A percentile compares a stretch with the other conserved stretches of the same genome.
Conservation (phyloP, 2,113 vertebrate genomes). For the Dermatemys mawii region DNA sequence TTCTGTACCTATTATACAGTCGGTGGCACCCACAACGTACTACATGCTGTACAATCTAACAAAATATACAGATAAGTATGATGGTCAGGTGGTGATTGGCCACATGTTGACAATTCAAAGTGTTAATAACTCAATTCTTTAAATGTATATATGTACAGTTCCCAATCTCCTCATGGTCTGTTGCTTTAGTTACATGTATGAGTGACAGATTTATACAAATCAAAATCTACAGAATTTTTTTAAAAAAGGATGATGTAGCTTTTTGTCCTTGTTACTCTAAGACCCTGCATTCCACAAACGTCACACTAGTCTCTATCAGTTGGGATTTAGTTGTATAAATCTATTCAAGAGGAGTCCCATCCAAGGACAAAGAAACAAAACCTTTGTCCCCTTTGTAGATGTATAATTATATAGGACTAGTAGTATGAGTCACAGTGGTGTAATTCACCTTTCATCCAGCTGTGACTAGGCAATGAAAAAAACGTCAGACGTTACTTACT, state of each 20-base stretch:
- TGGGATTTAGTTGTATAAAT: not conserved
- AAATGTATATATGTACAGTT: not conserved
- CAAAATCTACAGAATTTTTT: not conserved
- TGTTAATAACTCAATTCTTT: not conserved
- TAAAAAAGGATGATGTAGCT: not conserved
- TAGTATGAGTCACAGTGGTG: not conserved
- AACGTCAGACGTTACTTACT: not conserved
- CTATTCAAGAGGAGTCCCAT: not conserved
- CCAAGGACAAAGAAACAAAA: constrained; percentile 41
- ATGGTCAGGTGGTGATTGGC: not conserved
- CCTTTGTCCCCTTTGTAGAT: not conserved
- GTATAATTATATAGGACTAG: constrained; percentile 6
- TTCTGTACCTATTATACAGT: not conserved
- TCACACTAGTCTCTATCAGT: accelerated
- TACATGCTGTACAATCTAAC: not conserved
- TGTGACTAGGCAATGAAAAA: not conserved
- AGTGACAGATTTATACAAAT: not conserved
- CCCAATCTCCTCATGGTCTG: not conserved
- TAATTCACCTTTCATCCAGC: constrained; percentile 28
- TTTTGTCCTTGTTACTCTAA: not conserved
- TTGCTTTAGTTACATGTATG: not conserved
- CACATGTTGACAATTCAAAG: not conserved
- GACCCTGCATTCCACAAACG: not conserved
- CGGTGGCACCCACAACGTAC: not conserved
- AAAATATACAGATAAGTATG: not conserved